These are phyloP conservation scores for Eueides isabella DNA, from an alignment of 1,140 invertebrate species.

Conservation along the genomic window DNA sequence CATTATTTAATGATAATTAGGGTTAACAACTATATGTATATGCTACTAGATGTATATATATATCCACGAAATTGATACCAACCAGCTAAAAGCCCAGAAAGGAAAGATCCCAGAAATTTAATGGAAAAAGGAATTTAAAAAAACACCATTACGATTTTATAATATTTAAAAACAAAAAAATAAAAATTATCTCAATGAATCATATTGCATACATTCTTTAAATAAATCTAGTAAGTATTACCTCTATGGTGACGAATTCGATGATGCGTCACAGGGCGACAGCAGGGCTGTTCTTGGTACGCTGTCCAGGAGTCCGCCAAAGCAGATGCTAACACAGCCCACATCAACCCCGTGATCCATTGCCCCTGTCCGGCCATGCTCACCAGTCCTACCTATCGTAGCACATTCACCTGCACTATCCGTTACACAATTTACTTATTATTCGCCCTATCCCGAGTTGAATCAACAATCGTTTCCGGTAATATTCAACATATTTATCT, in stretches of 20 bases:
- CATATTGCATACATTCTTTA: too few relatives aligned
- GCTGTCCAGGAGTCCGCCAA: slow-evolving; percentile 76
- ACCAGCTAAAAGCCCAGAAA: too few relatives aligned
- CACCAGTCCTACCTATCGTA: slow-evolving; percentile 45
- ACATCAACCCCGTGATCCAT: slow-evolving; percentile 62
- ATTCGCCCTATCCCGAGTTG: slow-evolving; percentile 29
- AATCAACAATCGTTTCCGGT: slow-evolving; percentile 71
- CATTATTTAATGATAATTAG: too few relatives aligned
- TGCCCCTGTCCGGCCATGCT: slow-evolving; percentile 56
- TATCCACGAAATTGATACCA: too few relatives aligned
- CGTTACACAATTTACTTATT: slow-evolving; percentile 46
- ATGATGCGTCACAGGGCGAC: slow-evolving; percentile 70
- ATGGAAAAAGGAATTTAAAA: too few relatives aligned
- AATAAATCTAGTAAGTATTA: slow-evolving; percentile 39
- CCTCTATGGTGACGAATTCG: slow-evolving; percentile 78
- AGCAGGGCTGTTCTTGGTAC: slow-evolving; percentile 79
- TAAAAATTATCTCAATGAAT: too few relatives aligned
- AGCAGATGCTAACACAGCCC: slow-evolving; percentile 56
- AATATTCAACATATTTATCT: slow-evolving; percentile 72
- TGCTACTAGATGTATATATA: neutral
- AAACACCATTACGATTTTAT: too few relatives aligned
- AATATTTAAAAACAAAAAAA: too few relatives aligned
- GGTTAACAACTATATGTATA: too few relatives aligned
- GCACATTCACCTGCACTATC: slow-evolving; percentile 62
- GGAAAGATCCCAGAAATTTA: too few relatives aligned